Evolutionary conservation across 2,113 vertebrate genomes (phyloP).

Genomic region (Puntigrus tetrazona): DNA sequence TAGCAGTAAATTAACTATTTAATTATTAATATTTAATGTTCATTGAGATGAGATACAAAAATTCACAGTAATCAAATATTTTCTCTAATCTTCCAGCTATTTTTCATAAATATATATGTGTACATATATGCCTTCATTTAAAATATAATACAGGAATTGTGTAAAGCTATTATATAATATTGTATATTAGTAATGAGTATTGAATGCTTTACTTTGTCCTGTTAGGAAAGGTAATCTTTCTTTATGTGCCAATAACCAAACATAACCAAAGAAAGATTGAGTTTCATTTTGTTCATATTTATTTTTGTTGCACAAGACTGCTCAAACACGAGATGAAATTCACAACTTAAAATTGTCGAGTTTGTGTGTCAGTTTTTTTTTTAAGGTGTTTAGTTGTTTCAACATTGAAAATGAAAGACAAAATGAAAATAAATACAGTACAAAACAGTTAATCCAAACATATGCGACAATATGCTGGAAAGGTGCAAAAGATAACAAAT

Average conservation of each 20-base stretch:
- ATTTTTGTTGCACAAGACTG: slow-evolving; percentile 69
- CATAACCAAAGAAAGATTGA: slow-evolving; percentile 31
- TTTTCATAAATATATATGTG: neutral
- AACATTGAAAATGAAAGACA: slow-evolving; percentile 43
- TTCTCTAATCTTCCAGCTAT: neutral
- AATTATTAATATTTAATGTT: neutral
- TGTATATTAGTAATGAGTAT: neutral
- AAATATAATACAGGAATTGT: neutral
- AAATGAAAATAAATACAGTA: slow-evolving; percentile 54
- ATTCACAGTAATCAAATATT: neutral
- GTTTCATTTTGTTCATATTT: slow-evolving; percentile 78
- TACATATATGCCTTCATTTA: slow-evolving; percentile 5
- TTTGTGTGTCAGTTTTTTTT: slow-evolving; percentile 50
- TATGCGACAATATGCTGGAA: slow-evolving; percentile 18
- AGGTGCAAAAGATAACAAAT: slow-evolving; percentile 34
- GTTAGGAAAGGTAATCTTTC: neutral
- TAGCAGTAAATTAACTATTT: neutral
- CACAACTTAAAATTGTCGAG: slow-evolving; percentile 50
- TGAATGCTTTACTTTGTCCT: neutral
- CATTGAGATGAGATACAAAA: neutral
- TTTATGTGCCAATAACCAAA: neutral
- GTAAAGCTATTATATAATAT: neutral
- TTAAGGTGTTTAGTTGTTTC: slow-evolving; percentile 43
- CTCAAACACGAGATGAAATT: slow-evolving; percentile 57
- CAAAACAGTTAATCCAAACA: slow-evolving; percentile 52